Base-by-base conservation (phyloP, 2,797 vertebrate species). In the Rhynchonycteris naso region DNA sequence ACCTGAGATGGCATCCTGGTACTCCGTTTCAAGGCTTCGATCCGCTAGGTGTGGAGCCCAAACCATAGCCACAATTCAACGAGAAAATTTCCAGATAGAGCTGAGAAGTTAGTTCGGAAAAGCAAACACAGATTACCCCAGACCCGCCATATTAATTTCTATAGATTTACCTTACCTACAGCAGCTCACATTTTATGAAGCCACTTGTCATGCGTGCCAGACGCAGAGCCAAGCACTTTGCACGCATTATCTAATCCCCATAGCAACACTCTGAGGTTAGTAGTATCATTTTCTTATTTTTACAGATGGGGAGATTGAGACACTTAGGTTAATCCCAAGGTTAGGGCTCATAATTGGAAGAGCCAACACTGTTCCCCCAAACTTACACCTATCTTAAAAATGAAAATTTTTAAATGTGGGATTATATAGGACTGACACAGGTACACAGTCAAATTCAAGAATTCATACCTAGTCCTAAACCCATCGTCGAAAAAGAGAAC, bases 41-140 rank as follows among this genome's bases (percentile, higher is more conserved):
- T 43, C 28, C 33, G 19, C 56, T 35, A 78, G 65, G 28, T 21
- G 19, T 1, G 4, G 85, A 89, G 22, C 71, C 81, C 56, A 38
- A 76, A 35, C 21, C 21, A 43, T 0, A 88, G 21, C 54, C 69
- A 87, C 50, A 22, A 8, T n/a, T 72, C 89, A 61, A 76, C 18
- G 28, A 43, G 79, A 69, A 71, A 56, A 83, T 26, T 52, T 50
- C 71, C 79, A 83, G 78, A 93, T 13, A 66, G 2, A 66, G 58
- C 61, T n/a, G 66, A 80, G 47, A 90, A 43, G 30, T n/a, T 80
- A 58, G 88, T 85, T 56, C 26, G 63, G 56, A 88, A 88, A 90
- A 69, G 3, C 76, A 78, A 84, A 81, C 26, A 1, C 11, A 10
- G 24, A 22, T 63, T 87, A 26, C 72, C 85, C 22, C 21, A 63